Conservation (phyloP, 1,140 invertebrate genomes). For the Tyrophagus putrescentiae region DNA sequence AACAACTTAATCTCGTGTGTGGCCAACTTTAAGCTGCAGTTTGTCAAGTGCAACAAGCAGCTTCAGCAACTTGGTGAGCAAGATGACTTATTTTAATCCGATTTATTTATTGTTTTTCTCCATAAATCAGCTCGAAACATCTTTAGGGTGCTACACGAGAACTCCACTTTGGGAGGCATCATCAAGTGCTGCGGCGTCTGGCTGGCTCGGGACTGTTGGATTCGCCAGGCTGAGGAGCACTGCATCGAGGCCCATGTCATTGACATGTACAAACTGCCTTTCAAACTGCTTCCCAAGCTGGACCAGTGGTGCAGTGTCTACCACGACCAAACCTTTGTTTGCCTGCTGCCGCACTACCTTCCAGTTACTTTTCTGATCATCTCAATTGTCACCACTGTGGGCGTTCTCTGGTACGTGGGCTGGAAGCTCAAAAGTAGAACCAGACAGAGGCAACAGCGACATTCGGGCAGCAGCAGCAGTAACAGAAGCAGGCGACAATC, state of each 20-base stretch:
- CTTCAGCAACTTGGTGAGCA: not conserved
- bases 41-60: not conserved
- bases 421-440: too few relatives aligned
- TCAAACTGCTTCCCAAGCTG: not conserved
- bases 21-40: not conserved
- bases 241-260: not conserved
- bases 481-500: not conserved
- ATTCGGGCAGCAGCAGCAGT: too few relatives aligned
- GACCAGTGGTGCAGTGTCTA: constrained; percentile 2
- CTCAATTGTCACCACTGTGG: not conserved
- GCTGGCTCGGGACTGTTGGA: constrained; percentile 10
- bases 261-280: not conserved
- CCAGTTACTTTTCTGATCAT: not conserved
- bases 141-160: not conserved
- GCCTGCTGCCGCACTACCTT: not conserved
- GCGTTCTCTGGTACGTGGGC: too few relatives aligned
- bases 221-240: not conserved
- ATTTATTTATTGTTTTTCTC: not conserved
- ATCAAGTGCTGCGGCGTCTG: constrained; percentile 15
- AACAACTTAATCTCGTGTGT: constrained; percentile 4
- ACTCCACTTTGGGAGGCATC: not conserved
- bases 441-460: too few relatives aligned
- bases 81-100: not conserved
- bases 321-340: constrained; percentile 8
- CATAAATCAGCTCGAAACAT: not conserved